Evolutionary conservation across 2,113 vertebrate species (phyloP), one percentile per base, ranked within the genome.

Genomic region (Oncorhynchus tshawytscha): DNA sequence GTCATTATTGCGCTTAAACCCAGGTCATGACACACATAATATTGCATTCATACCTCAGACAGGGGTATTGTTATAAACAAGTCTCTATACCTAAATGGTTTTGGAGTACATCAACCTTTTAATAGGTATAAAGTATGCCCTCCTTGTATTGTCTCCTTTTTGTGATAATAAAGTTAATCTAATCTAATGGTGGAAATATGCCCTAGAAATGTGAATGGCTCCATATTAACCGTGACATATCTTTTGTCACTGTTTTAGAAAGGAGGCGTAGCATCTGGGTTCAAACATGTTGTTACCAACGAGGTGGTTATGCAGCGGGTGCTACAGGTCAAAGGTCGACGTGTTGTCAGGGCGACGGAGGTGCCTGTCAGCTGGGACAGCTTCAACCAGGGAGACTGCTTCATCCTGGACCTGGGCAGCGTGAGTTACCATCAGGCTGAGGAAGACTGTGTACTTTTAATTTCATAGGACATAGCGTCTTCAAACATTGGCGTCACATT

Each of bases 301-400:
- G 97, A 99, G 84, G 96, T 98, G 48, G 85, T 81, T 0, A 87
- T 99, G 75, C 95, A 99, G 92, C 94, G 97, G 27, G 90, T 99
- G 81, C 92, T 99, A 72, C 96, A 99, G 85, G 94, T 99, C 86
- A 99, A 97, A 91, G 98, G 98, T 78, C 95, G 94, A 0, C 90
- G 95, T 27, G 66, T 79, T 2, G 91, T 93, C 70, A 91, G 97
- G 45, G 97, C 97, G 0, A 96, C 94, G 0, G 98, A 99, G 89
- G 97, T 99, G 22, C 88, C 95, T 0, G 95, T 99, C 83, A 94
- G 83, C 92, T 99, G 98, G 98, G 96, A 96, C 1, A 99, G 96
- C 93, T 99, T 99, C 92, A 99, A 98, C 92, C 93, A 84, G 0
- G 97, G 96, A 0, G 98, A 99, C 87, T 99, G 98, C 65, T 99